Percentiles rank a stretch among this genome's conserved stretches.
Evolutionary conservation across 2,888 invertebrate species (phyloP).

Genomic region (Dicyrtomina minuta): DNA sequence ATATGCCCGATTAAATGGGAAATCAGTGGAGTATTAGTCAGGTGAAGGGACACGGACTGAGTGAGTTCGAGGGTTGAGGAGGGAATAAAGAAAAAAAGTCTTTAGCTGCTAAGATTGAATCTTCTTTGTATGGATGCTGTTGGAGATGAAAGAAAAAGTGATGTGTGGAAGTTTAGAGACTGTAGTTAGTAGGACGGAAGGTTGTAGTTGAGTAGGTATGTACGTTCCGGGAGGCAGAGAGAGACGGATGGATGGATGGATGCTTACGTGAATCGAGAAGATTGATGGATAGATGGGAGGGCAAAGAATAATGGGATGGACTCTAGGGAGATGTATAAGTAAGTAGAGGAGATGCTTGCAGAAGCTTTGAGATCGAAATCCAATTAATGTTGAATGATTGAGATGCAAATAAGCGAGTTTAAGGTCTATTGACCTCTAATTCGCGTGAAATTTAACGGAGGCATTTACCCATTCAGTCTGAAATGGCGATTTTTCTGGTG

Average conservation of each 20-base stretch:
- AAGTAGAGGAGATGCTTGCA: conserved; percentile 1
- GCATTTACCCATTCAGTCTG: conserved; percentile 53
- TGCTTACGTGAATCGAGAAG: not conserved
- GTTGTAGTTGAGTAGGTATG: not conserved
- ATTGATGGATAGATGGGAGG: conserved; percentile 24
- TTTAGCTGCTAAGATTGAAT: too few relatives aligned
- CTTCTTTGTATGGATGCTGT: too few relatives aligned
- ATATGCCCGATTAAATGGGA: too few relatives aligned
- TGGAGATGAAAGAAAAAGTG: too few relatives aligned
- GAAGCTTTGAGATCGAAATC: conserved; percentile 49
- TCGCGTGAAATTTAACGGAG: conserved; percentile 54
- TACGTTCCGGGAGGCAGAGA: conserved; percentile 6
- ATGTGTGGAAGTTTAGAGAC: too few relatives aligned
- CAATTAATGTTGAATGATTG: conserved; percentile 54
- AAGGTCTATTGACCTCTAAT: conserved; percentile 54
- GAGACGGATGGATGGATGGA: conserved; percentile 5
- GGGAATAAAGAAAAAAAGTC: too few relatives aligned
- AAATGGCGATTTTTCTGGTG: conserved; percentile 54
- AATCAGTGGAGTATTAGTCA: too few relatives aligned
- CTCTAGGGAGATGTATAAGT: conserved; percentile 21
- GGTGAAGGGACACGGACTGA: too few relatives aligned
- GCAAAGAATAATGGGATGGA: conserved; percentile 22
- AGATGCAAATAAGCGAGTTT: conserved; percentile 54
- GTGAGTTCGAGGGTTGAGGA: too few relatives aligned
- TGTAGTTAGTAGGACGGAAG: too few relatives aligned